Evolutionary conservation across 2,888 invertebrate species (phyloP), one percentile per base, ranked within the genome.

Genomic region (Baronia brevicornis): DNA sequence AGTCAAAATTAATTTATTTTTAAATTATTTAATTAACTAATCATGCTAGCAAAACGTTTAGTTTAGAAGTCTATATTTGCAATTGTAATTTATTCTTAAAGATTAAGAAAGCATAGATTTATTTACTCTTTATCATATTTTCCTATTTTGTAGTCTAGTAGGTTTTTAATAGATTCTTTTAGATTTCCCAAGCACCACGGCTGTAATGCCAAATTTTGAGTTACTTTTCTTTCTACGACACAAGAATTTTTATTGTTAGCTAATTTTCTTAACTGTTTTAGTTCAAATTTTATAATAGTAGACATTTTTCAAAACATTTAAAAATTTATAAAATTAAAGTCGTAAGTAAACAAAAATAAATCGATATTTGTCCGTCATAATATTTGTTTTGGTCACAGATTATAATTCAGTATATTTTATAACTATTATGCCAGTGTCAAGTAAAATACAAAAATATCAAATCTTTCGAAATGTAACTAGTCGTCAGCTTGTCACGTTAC

Each of bases 41-140:
- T 8, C 2, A 4, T 9, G 9, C 6, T 3, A 23, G n/a, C 7
- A 10, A 2, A 10, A 22, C 18, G 9, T n/a, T 22, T 5, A 21
- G 6, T 3, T 2, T n/a, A 9, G 10, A 3, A 6, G 2, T 9
- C 9, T 5, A 6, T 22, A 11, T n/a, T 8, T 8, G 9, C 2
- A 22, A 22, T 11, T 18, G 12, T 2, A 5, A 6, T 10, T 11
- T 11, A 7, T 22, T 22, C 2, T n/a, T 10, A 11, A 6, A n/a
- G n/a, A n/a, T 18, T 11, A 15, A 21, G 9, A 7, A 10, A 11
- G 18, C 3, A 13, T 12, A 21, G 5, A 14, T 12, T 10, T 22
- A 80, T 88, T 64, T 77, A 90, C 90, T 86, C 85, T 59, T 84
- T 75, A 50, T 89, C 87, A 54, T 86, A 90, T 61, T 84, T 86